Percentiles rank a stretch among this genome's conserved stretches.
These are phyloP conservation scores for Procambarus virginalis DNA, from an alignment of 1,140 invertebrate species.

Conservation along the genomic window DNA sequence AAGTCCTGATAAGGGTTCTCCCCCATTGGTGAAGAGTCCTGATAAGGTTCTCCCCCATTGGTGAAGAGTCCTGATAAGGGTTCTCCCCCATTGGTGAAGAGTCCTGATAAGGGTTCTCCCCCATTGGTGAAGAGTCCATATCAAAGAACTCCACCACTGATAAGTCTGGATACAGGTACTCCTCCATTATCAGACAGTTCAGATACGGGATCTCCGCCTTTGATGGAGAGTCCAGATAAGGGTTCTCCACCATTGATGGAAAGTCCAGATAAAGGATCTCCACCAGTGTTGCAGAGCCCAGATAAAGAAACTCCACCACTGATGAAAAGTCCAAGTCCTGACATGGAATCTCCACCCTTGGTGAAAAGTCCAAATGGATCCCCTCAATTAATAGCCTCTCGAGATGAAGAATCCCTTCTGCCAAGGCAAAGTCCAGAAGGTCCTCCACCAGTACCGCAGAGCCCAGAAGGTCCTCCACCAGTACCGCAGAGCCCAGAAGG, in stretches of 20 bases:
- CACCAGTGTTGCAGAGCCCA: not conserved
- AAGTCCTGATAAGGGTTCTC: constrained; percentile 18
- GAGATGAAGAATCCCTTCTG: constrained; percentile 7
- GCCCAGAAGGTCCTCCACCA: no score
- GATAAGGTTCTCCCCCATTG: constrained; percentile 2
- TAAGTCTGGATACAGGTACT: constrained; percentile 1
- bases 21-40: not conserved
- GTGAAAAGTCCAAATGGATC: constrained; percentile 21
- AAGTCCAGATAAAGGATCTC: constrained; percentile 19
- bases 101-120: constrained; percentile 1
- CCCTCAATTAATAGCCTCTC: constrained; percentile 3
- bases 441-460: no score
- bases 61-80: constrained; percentile 42
- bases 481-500: no score
- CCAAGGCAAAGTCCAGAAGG: not conserved
- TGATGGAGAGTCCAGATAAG: constrained; percentile 52
- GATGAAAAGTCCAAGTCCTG: constrained; percentile 56
- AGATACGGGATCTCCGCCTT: constrained; percentile 33
- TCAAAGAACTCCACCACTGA: not conserved
- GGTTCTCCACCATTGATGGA: constrained; percentile 5
- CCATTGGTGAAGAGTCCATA: constrained; percentile 10
- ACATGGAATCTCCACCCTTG: constrained; percentile 6
- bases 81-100: constrained; percentile 16
- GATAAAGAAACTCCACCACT: not conserved
- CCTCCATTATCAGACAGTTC: constrained; percentile 2